Conservation (phyloP, 2,113 vertebrate species). For the Ondatra zibethicus region DNA sequence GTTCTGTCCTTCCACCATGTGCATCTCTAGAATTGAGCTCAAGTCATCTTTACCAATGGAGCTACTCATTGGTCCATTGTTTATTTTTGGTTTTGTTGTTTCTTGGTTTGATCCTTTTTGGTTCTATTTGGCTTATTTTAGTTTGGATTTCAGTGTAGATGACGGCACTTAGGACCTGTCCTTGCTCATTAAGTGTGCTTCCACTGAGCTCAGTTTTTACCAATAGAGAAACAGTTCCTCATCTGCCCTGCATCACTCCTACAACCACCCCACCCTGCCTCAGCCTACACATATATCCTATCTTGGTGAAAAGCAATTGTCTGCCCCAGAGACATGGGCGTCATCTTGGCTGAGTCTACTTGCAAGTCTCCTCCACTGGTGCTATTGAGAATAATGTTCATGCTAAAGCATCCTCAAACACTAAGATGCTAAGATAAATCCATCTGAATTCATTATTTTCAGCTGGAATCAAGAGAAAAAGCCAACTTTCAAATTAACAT, state of each 20-base stretch:
- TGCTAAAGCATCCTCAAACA: slow-evolving; percentile 21
- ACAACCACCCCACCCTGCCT: not conserved
- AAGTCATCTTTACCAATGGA: not conserved
- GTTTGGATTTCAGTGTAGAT: not conserved
- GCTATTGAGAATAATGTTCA: not conserved
- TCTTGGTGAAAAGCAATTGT: not conserved
- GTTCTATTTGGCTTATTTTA: not conserved
- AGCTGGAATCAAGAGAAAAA: slow-evolving; percentile 35
- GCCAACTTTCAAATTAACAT: slow-evolving; percentile 32
- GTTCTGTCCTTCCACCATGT: no score
- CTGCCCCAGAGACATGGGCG: not conserved
- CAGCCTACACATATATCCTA: not conserved
- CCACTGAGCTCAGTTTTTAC: not conserved
- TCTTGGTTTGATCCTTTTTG: not conserved
- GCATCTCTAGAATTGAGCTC: not conserved
- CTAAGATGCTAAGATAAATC: slow-evolving; percentile 14
- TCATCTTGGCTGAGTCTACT: not conserved
- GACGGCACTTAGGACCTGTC: no score
- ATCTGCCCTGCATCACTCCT: not conserved
- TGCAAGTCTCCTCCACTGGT: not conserved
- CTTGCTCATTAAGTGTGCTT: not conserved
- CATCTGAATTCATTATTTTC: slow-evolving; percentile 31
- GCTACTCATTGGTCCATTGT: not conserved
- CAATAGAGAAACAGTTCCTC: not conserved
- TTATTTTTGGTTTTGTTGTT: not conserved